A percentile compares a stretch with the other conserved stretches of the same genome.
Evolutionary conservation across 1,140 invertebrate genomes (phyloP).

Genomic region (Drosophila grimshawi): DNA sequence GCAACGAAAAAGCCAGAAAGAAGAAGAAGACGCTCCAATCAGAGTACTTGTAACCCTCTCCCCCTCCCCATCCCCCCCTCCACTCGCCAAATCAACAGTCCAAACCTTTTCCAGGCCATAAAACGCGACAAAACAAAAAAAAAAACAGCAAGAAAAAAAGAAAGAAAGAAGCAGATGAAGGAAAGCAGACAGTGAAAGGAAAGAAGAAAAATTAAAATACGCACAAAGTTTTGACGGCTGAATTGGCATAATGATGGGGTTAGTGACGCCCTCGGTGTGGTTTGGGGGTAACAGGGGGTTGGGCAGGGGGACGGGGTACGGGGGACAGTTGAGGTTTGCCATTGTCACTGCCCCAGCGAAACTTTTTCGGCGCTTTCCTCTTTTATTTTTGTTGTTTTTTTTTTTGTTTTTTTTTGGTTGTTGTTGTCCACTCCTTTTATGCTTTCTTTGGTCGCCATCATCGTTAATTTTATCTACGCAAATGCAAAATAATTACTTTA

Average conservation of each 20-base stretch:
- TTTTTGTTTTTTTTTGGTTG: slow-evolving; percentile 3
- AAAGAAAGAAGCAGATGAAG: slow-evolving; percentile 5
- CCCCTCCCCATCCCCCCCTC: background rate
- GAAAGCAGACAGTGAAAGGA: slow-evolving; percentile 11
- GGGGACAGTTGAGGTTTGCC: slow-evolving; percentile 9
- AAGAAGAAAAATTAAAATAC: slow-evolving; percentile 78
- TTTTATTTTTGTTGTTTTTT: slow-evolving; percentile 1
- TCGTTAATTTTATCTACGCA: slow-evolving; percentile 82
- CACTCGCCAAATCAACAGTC: slow-evolving; percentile 23
- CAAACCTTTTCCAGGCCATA: slow-evolving; percentile 61
- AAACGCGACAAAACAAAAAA: slow-evolving; percentile 65
- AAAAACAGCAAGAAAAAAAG: slow-evolving; percentile 8
- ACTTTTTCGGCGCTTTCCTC: background rate
- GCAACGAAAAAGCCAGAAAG: slow-evolving; percentile 23
- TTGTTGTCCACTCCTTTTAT: slow-evolving; percentile 14
- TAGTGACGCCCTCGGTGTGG: slow-evolving; percentile 48
- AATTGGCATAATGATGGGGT: slow-evolving; percentile 82
- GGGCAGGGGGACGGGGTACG: background rate
- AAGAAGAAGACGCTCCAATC: slow-evolving; percentile 34
- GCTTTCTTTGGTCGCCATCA: slow-evolving; percentile 51
- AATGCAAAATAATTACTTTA: slow-evolving; percentile 83
- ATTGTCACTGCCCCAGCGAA: slow-evolving; percentile 49
- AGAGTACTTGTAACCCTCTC: slow-evolving; percentile 14
- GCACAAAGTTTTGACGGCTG: slow-evolving; percentile 82
- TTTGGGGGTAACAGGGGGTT: no score